phyloP scores from a whole-genome alignment of 1,140 invertebrate species.

The Drosophila lacteicornis region DNA sequence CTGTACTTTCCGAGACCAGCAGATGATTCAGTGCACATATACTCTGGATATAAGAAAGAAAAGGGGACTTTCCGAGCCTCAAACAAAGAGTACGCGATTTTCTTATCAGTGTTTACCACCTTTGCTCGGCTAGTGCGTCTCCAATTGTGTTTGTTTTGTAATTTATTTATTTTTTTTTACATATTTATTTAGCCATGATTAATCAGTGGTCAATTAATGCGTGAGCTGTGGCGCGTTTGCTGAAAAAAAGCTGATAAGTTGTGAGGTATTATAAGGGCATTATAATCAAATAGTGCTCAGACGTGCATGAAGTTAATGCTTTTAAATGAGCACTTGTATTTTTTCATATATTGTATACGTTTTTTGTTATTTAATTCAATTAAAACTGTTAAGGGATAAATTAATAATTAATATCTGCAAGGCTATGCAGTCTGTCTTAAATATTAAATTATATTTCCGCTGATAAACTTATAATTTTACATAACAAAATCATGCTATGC shows the following conservation, averaged over 20 bases:
- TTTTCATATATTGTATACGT: background rate
- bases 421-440: too few relatives aligned
- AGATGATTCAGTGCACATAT: constrained; percentile 25
- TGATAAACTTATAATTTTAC: too few relatives aligned
- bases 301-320: background rate
- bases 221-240: constrained; percentile 16
- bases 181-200: constrained; percentile 24
- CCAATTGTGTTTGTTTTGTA: constrained; percentile 9
- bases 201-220: constrained; percentile 43
- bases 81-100: constrained; percentile 33
- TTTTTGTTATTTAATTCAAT: background rate
- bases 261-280: background rate
- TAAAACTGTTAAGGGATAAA: background rate
- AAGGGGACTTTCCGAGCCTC: constrained; percentile 22
- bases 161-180: constrained; percentile 10
- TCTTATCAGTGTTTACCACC: constrained; percentile 48
- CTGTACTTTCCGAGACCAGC: constrained; percentile 20
- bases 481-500: too few relatives aligned
- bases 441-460: too few relatives aligned
- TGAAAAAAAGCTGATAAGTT: constrained; percentile 22
- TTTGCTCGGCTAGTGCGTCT: constrained; percentile 27
- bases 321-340: background rate
- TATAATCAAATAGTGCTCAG: background rate
- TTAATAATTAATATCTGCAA: too few relatives aligned
- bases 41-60: constrained; percentile 3